A percentile compares a stretch with the other conserved stretches of the same genome.
Evolutionary conservation across 2,113 vertebrate species (phyloP).

Genomic region (Taxidea taxus): DNA sequence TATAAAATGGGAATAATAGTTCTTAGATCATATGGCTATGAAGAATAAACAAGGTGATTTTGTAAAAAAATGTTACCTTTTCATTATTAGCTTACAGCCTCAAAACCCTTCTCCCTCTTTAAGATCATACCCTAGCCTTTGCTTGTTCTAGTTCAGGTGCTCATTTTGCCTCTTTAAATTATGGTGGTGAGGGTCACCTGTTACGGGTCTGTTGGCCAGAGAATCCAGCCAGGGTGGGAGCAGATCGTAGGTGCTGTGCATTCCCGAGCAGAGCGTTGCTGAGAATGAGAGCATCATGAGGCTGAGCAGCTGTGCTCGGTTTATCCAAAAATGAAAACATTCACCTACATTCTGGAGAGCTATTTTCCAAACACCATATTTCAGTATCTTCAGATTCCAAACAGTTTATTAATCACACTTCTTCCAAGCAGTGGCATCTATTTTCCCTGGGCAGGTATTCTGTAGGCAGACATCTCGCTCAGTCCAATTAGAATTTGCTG

Average conservation of each 20-base stretch:
- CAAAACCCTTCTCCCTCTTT: not conserved
- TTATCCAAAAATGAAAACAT: not conserved
- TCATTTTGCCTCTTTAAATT: not conserved
- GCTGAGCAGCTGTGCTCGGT: not conserved
- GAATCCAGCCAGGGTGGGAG: no score
- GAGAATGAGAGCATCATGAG: not conserved
- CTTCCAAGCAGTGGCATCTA: not conserved
- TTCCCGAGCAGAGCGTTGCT: not conserved
- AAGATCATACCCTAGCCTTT: not conserved
- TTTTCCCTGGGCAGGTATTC: not conserved
- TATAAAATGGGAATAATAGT: not conserved
- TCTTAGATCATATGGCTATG: not conserved
- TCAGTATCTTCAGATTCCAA: not conserved
- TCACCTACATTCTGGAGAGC: conserved; percentile 3
- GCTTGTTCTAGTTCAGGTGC: not conserved
- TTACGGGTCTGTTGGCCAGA: not conserved
- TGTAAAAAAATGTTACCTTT: not conserved
- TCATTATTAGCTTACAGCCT: not conserved
- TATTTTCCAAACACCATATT: not conserved
- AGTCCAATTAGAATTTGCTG: not conserved
- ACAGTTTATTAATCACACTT: not conserved
- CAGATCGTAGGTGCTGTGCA: not conserved
- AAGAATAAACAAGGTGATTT: not conserved
- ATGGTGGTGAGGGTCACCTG: not conserved
- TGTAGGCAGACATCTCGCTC: not conserved